Percentiles rank a stretch among this genome's conserved stretches.
Conservation (phyloP, 2,888 invertebrate genomes). For the Notodonta dromedarius region DNA sequence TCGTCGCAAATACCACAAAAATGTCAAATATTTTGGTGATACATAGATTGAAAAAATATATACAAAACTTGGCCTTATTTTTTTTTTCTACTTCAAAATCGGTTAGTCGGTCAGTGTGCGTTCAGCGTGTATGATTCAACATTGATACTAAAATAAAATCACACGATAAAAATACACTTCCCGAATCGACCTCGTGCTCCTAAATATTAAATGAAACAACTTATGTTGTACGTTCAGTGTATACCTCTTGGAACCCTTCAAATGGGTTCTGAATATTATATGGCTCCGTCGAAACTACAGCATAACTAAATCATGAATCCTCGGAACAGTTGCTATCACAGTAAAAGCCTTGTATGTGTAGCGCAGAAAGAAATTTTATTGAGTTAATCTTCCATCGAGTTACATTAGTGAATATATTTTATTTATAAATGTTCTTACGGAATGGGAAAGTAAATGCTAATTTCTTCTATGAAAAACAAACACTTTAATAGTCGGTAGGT, state of each 20-base stretch:
- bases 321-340: neutral
- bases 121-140: too few relatives aligned
- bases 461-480: too few relatives aligned
- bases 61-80: too few relatives aligned
- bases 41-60: too few relatives aligned
- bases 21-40: too few relatives aligned
- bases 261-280: conserved; percentile 8
- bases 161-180: conserved; percentile 1
- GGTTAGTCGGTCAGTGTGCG: too few relatives aligned
- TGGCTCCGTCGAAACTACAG: conserved; percentile 3
- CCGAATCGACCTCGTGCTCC: neutral
- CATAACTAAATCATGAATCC: conserved; percentile 8
- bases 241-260: conserved; percentile 7
- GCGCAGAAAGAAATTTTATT: neutral
- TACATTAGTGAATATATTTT: too few relatives aligned
- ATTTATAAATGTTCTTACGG: too few relatives aligned
- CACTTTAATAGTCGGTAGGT: too few relatives aligned
- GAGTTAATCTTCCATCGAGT: neutral
- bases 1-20: too few relatives aligned
- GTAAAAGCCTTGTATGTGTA: conserved; percentile 8
- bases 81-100: too few relatives aligned
- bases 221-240: conserved; percentile 6
- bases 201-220: conserved; percentile 6
- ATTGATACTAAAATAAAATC: neutral
- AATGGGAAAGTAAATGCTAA: too few relatives aligned